Evolutionary conservation across 2,797 vertebrate species (phyloP).

Genomic region (Geotria australis): DNA sequence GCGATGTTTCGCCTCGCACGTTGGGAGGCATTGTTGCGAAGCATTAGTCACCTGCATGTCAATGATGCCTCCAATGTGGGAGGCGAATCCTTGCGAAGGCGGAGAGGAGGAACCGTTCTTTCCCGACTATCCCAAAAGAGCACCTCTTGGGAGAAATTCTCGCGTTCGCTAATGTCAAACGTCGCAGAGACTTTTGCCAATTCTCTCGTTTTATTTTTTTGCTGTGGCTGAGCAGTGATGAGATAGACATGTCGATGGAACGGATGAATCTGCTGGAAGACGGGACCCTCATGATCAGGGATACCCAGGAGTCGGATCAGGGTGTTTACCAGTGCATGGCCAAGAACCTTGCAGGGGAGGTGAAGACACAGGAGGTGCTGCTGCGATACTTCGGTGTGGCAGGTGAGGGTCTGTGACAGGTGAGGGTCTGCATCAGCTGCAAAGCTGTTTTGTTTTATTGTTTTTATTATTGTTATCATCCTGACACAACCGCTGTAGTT

Average conservation of each 20-base stretch:
- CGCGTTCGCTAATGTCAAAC: not conserved
- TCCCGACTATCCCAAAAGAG: too few relatives aligned
- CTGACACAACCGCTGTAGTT: too few relatives aligned
- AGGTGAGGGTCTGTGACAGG: conserved; percentile 17
- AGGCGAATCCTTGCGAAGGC: too few relatives aligned
- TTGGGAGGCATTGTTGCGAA: too few relatives aligned
- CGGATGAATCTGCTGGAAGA: conserved; percentile 82
- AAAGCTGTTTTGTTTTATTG: not conserved
- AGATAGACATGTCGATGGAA: conserved; percentile 77
- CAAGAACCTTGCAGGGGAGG: conserved; percentile 79
- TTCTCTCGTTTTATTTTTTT: conserved; percentile 1
- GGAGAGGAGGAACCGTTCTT: too few relatives aligned
- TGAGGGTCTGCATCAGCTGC: conserved; percentile 9
- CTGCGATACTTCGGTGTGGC: conserved; percentile 72
- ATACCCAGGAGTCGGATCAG: conserved; percentile 74
- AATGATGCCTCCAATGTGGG: too few relatives aligned
- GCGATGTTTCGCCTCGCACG: too few relatives aligned
- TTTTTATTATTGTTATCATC: too few relatives aligned
- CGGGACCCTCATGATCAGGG: conserved; percentile 82
- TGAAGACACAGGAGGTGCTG: conserved; percentile 75
- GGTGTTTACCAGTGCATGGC: conserved; percentile 97
- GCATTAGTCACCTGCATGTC: too few relatives aligned
- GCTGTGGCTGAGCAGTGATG: conserved; percentile 24
- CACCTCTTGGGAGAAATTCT: too few relatives aligned
- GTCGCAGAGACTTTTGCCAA: not conserved